These are phyloP conservation scores for Stenopsyche tienmushanensis DNA, from an alignment of 1,140 invertebrate genomes.

Conservation along the genomic window DNA sequence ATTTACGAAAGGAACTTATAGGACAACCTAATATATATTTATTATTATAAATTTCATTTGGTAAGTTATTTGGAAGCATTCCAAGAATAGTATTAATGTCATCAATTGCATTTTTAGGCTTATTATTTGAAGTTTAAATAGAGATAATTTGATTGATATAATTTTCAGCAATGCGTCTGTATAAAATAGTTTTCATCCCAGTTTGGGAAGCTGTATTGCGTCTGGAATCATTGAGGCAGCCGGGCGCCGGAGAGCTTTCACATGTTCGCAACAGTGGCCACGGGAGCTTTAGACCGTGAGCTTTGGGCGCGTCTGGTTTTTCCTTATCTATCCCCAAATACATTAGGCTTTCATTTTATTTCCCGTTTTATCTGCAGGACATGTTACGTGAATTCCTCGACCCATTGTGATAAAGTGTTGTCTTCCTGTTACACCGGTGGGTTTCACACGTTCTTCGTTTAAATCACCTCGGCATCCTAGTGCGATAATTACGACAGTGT, in stretches of 20 bases:
- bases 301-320: background rate
- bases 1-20: no score
- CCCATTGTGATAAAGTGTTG: constrained; percentile 3
- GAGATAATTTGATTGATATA: no score
- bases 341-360: constrained; percentile 16
- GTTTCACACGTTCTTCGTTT: no score
- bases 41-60: no score
- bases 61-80: no score
- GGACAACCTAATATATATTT: no score
- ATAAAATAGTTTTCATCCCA: no score
- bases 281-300: constrained; percentile 18
- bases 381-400: constrained; percentile 2
- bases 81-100: no score
- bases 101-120: no score
- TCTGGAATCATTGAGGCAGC: background rate
- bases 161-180: no score
- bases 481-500: background rate
- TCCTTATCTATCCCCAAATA: constrained; percentile 8
- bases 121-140: no score
- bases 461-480: no score
- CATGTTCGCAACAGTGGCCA: constrained; percentile 18
- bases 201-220: background rate
- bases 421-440: background rate
- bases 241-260: constrained; percentile 12
- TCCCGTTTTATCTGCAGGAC: constrained; percentile 11